Percentiles rank a stretch among this genome's conserved stretches.
Evolutionary conservation across 1,140 invertebrate genomes (phyloP).

Genomic region (Trichonephila clavipes): DNA sequence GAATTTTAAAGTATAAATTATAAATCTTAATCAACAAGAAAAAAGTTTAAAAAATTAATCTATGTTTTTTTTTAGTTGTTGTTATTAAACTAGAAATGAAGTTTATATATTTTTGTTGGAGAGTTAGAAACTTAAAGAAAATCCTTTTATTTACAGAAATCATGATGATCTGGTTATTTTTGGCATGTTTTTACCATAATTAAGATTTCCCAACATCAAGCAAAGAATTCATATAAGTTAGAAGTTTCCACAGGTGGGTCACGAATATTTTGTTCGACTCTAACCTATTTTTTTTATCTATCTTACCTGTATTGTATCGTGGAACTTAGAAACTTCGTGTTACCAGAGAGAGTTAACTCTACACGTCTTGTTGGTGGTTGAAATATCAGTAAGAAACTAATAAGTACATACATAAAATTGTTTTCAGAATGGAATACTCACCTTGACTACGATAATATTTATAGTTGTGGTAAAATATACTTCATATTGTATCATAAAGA

Average conservation of each 20-base stretch:
- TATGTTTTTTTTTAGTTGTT: neutral
- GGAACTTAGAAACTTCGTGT: too few relatives aligned
- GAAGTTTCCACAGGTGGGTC: conserved; percentile 60
- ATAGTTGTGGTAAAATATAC: too few relatives aligned
- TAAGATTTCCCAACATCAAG: conserved; percentile 55
- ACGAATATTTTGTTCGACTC: conserved; percentile 46
- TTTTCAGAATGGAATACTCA: too few relatives aligned
- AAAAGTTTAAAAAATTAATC: neutral
- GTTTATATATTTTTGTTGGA: conserved; percentile 8
- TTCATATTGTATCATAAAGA: too few relatives aligned
- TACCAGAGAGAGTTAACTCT: too few relatives aligned
- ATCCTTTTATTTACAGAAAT: conserved; percentile 66
- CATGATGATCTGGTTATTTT: conserved; percentile 40
- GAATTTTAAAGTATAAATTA: neutral
- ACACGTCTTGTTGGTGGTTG: too few relatives aligned
- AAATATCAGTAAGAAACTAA: too few relatives aligned
- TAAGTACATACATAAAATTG: too few relatives aligned
- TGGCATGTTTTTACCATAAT: conserved; percentile 31
- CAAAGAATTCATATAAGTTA: conserved; percentile 40
- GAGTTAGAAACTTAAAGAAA: conserved; percentile 17
- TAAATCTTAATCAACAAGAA: neutral
- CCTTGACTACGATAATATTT: too few relatives aligned
- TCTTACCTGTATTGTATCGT: neutral
- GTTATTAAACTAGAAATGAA: neutral
- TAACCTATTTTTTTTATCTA: neutral